Conservation (phyloP, 2,113 vertebrate species). For the Fukomys damarensis region DNA sequence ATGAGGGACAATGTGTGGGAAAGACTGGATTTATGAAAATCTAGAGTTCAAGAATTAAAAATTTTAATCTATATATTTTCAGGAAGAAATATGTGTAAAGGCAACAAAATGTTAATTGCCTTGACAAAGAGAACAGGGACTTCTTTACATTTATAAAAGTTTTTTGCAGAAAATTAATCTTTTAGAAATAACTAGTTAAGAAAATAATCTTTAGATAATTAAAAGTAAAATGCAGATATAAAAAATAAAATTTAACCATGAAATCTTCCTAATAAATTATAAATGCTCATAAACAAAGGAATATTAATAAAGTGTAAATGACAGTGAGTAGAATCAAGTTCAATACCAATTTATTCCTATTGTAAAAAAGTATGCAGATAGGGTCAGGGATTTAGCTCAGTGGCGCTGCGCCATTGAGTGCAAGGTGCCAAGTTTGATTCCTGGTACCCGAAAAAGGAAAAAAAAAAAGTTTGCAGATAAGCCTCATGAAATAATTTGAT, state of each 20-base stretch:
- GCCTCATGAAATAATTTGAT: slow-evolving; percentile 27
- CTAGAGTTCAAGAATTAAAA: neutral
- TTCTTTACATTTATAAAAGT: slow-evolving; percentile 54
- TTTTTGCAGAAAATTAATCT: slow-evolving; percentile 48
- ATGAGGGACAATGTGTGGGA: neutral
- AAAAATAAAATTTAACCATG: slow-evolving; percentile 18
- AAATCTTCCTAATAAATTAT: slow-evolving; percentile 19
- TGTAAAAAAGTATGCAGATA: neutral
- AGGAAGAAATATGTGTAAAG: neutral
- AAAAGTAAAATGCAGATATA: slow-evolving; percentile 35
- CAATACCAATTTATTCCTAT: neutral
- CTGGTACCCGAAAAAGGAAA: no score
- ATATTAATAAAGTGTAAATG: slow-evolving; percentile 3
- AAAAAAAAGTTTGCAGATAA: neutral
- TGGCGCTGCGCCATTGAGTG: no score
- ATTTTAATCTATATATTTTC: slow-evolving; percentile 2
- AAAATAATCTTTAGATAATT: slow-evolving; percentile 55
- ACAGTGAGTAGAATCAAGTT: slow-evolving; percentile 1
- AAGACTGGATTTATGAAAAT: slow-evolving; percentile 33
- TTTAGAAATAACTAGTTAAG: slow-evolving; percentile 58
- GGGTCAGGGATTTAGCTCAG: no score
- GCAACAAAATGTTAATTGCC: slow-evolving; percentile 12
- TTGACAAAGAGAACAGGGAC: slow-evolving; percentile 46
- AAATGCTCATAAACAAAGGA: neutral
- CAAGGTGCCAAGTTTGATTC: no score